Base-by-base conservation (phyloP, 2,113 vertebrate genomes). In the Pampusana beccarii region DNA sequence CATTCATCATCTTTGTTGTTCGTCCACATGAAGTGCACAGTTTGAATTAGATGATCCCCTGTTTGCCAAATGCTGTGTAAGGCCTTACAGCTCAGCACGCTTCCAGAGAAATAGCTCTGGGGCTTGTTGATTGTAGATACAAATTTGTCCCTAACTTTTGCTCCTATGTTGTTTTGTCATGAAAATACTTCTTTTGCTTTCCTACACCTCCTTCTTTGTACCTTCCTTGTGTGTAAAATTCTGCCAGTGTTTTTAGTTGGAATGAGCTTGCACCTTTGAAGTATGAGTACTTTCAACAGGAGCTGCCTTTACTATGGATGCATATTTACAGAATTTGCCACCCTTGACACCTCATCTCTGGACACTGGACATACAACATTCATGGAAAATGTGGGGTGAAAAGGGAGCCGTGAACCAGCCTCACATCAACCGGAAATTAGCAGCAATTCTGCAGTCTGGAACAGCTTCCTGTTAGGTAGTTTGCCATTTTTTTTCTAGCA, bases 81-180 rank as follows among this genome's bases (percentile, higher is more conserved):
- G 34, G 16, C 40, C 62, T 85, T 78, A 75, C 33, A 67, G 24
- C 57, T 88, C 58, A 64, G 31, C 50, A 15, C 56, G 25, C 92
- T 97, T 93, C 66, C 36, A 61, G 72, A 88, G 80, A 92, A 94
- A 93, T 54, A 64, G 28, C 54, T 93, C 23, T 72, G 57, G 26
- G 64, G 25, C 14, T 88, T 90, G 62, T 62, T 93, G 46, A 46
- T 57, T 13, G 57, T 40, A 21, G 17, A 33, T 31, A 57, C 46
- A 66, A 21, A 24, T 50, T 82, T 84, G 34, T 92, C 65, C 36
- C 50, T 38, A 61, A 28, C 10, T 42, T 91, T 93, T 87, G 24
- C 21, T 79, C 13, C 8, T 36, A 4, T 16, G 25, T 16, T 61
- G 25, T 87, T 97, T 91, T 31, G 4, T 81, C 38, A 62, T 54